These are phyloP conservation scores for Pitta sordida DNA, from an alignment of 2,113 vertebrate species.

Conservation along the genomic window DNA sequence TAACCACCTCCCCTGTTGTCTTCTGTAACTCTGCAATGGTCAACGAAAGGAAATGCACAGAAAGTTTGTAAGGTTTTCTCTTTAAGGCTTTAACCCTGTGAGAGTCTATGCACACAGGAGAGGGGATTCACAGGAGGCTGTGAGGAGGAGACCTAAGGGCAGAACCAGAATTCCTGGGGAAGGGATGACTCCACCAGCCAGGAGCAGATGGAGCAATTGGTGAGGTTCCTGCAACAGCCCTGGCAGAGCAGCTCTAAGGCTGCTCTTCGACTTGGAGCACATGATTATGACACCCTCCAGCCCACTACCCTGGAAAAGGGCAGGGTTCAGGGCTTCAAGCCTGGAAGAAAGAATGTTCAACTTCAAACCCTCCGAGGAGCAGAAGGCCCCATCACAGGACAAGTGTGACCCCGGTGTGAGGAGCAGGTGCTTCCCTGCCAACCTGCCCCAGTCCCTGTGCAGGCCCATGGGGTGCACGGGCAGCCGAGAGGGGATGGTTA, in stretches of 20 bases:
- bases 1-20: not conserved
- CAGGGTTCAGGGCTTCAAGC: not conserved
- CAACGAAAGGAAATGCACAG: not conserved
- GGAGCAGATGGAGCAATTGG: not conserved
- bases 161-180: not conserved
- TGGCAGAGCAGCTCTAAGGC: not conserved
- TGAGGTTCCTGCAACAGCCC: not conserved
- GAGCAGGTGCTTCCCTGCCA: not conserved
- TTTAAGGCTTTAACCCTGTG: not conserved
- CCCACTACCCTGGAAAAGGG: not conserved
- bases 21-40: not conserved
- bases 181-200: not conserved
- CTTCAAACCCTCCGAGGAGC: not conserved
- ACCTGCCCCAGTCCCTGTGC: not conserved
- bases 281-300: not conserved
- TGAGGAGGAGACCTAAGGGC: not conserved
- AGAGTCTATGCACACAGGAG: not conserved
- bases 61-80: not conserved
- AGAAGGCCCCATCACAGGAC: not conserved
- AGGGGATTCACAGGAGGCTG: not conserved
- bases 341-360: not conserved
- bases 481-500: not conserved
- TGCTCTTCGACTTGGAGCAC: not conserved
- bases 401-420: not conserved
- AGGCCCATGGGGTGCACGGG: fast-evolving